Evolutionary conservation across 92 coral and sea anemone species (phyloP), one percentile per base, ranked within the genome.

Genomic region (Pocillopora meandrina): DNA sequence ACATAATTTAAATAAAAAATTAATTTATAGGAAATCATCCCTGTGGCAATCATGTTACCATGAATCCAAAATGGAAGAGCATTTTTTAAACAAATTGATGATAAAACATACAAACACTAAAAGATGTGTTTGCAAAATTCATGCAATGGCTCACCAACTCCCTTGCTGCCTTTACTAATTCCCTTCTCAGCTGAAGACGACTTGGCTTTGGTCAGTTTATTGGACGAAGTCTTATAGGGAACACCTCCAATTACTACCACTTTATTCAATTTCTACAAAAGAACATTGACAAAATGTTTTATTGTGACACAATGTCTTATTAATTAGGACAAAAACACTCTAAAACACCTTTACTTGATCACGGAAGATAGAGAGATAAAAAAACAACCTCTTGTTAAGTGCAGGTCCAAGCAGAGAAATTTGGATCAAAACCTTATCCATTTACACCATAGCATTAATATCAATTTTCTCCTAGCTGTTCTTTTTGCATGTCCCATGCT

Each of bases 181-280:
- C 35, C 60, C 33, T 35, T 76, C 19, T 20, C 61, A 35, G 71
- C 20, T 77, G 81, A 55, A 52, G 87, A 65, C 10, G 69, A 9
- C 55, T 66, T 86, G 76, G 95, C 82, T 85, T 82, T 93, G 14
- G 85, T 82, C 1, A 93, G 87, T 84, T 90, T 92, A 74, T 92
- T 94, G 56, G 97, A 83, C 18, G 97, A 89, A 13, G 91, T 91
- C 84, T 91, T 91, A 73, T 93, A 93, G 17, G 89, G 75, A 47
- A 91, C 85, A 71, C 98, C 98, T 84, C 81, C 98, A 85, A 94
- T 94, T 12, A 87, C 74, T 12, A 89, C 93, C 61, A 92, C 92
- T 83, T 92, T 92, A 80, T 72, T 90, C 36, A 89, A 65, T 68
- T 82, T 90, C 98, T 94, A 84, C 10, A 81, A 36, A 6, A 76